Base-by-base conservation (phyloP, 2,113 vertebrate genomes). In the Sceloporus undulatus region DNA sequence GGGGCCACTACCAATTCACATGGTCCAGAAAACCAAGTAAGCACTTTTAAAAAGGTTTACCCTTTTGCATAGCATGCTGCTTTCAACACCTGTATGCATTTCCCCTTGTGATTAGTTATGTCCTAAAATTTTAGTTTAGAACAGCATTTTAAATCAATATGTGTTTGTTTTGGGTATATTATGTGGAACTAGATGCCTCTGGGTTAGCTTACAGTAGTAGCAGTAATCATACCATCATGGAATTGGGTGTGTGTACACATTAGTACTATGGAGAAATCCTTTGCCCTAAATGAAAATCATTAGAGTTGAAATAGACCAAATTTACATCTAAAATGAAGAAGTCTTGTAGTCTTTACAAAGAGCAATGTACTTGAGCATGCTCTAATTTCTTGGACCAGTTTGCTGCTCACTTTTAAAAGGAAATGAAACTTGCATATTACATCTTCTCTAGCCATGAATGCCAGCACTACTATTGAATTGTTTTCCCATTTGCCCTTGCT, bases 1-100 rank as follows among this genome's bases (percentile, higher is more conserved):
- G 65, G 97, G 98, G 52, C 98, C 98, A 56, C 94, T 99, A 77
- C 98, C 97, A 16, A 68, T 93, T 79, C 94, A 98, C 27, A 97
- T 98, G 89, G 95, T 98, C 76, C 96, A 98, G 94, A 98, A 98
- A 97, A 98, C 97, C 3, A 98, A 95, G 98, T 98, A 96, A 83
- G 79, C 2, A 14, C 78, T 79, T 79, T 56, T n/a, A 1, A 3
- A 52, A 48, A 54, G 59, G 29, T n/a, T 79, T 79, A 54, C 68
- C 21, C 21, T 73, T 56, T 2, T 62, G n/a, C 4, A 38, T 21
- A 4, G 74, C 18, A 75, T 9, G 38, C 18, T 75, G 14, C 73
- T 16, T 38, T 54, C 5, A 52, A 29, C 14, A 52, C 40, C 75
- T 77, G 23, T 77, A 25, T 25, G 9, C 19, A 48, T 25, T 10